Evolutionary conservation across 1,140 invertebrate species (phyloP).

Genomic region (Maniola jurtina): DNA sequence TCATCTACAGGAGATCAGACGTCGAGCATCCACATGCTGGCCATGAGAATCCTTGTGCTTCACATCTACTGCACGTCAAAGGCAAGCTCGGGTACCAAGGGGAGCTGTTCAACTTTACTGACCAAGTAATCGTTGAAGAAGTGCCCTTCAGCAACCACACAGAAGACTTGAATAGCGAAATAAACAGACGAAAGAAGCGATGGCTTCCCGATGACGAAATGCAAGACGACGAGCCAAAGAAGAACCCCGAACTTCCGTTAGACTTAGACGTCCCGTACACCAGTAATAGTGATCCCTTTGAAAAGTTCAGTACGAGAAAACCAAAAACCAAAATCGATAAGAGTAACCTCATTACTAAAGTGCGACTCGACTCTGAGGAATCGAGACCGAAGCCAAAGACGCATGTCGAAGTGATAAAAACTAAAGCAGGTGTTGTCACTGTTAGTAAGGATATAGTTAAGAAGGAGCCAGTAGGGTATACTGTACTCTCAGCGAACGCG

Average conservation of each 20-base stretch:
- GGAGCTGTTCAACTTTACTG: conserved; percentile 65
- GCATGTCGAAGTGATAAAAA: conserved; percentile 81
- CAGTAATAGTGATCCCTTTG: conserved; percentile 78
- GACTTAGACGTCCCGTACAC: conserved; percentile 82
- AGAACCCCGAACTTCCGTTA: conserved; percentile 81
- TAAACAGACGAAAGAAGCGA: conserved; percentile 70
- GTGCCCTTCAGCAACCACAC: conserved; percentile 47
- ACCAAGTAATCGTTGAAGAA: conserved; percentile 44
- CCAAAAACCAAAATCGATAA: conserved; percentile 77
- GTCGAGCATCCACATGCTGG: conserved; percentile 82
- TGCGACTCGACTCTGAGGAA: conserved; percentile 75
- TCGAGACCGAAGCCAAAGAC: conserved; percentile 81
- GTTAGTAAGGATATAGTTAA: conserved; percentile 74
- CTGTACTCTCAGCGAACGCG: conserved; percentile 76
- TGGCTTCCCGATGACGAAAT: conserved; percentile 79
- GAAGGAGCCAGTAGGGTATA: conserved; percentile 73
- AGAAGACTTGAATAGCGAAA: conserved; percentile 60
- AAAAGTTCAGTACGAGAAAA: conserved; percentile 71
- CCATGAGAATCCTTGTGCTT: conserved; percentile 72
- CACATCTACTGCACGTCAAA: conserved; percentile 81
- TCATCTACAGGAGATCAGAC: conserved; percentile 91
- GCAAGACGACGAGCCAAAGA: conserved; percentile 77
- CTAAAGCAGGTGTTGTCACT: conserved; percentile 79
- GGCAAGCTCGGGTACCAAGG: conserved; percentile 57
- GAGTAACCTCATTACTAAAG: conserved; percentile 74